Evolutionary conservation across 2,797 vertebrate species (phyloP).

Genomic region (Apogon hyalosoma): DNA sequence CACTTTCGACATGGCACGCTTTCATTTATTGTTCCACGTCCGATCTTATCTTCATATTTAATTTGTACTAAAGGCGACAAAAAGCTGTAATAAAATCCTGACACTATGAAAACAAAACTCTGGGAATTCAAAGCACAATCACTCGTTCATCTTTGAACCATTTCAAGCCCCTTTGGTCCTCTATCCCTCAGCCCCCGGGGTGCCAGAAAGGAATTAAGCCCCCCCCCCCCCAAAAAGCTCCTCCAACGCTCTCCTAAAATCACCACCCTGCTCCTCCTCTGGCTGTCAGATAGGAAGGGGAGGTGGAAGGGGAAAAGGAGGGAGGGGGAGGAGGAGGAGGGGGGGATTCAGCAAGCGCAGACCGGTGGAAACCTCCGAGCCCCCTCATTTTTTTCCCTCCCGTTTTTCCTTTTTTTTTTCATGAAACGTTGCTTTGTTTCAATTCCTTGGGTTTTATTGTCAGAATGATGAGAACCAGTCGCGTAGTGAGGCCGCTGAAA

Average conservation of each 20-base stretch:
- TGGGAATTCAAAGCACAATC: slow-evolving; percentile 65
- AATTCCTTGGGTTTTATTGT: slow-evolving; percentile 84
- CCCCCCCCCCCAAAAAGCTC: slow-evolving; percentile 53
- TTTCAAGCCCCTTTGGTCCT: slow-evolving; percentile 60
- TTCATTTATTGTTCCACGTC: slow-evolving; percentile 10
- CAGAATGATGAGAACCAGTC: slow-evolving; percentile 86
- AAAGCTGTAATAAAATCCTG: slow-evolving; percentile 55
- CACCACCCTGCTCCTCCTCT: slow-evolving; percentile 56
- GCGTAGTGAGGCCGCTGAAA: slow-evolving; percentile 67
- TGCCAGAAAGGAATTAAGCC: slow-evolving; percentile 76
- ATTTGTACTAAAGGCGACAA: slow-evolving; percentile 26
- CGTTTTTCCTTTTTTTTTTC: slow-evolving; percentile 21
- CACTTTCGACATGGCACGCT: neutral
- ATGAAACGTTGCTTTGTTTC: slow-evolving; percentile 82
- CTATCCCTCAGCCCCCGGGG: slow-evolving; percentile 67
- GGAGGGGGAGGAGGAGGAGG: neutral
- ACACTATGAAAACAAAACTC: slow-evolving; percentile 63
- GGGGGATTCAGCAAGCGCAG: slow-evolving; percentile 54
- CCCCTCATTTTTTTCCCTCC: slow-evolving; percentile 36
- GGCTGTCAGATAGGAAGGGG: slow-evolving; percentile 47
- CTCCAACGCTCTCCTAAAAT: slow-evolving; percentile 58
- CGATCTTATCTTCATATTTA: slow-evolving; percentile 15
- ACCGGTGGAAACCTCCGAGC: slow-evolving; percentile 69
- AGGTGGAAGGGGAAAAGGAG: neutral
- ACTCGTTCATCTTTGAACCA: slow-evolving; percentile 69